A percentile compares a stretch with the other conserved stretches of the same genome.
These are phyloP conservation scores for Leptoclinus maculatus DNA, from an alignment of 2,797 vertebrate species.

Conservation along the genomic window DNA sequence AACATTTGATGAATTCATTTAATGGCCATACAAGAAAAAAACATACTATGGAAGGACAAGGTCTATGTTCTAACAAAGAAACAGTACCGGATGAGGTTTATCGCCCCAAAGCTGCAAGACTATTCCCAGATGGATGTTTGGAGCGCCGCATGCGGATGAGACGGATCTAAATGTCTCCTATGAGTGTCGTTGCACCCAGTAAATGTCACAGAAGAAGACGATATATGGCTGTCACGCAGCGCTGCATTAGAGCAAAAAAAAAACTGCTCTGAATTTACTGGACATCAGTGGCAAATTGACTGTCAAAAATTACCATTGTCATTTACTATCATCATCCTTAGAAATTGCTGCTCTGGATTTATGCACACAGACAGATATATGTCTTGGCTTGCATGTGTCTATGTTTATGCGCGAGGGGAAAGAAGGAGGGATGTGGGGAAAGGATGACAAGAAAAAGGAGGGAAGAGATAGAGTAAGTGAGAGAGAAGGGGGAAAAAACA, in stretches of 20 bases:
- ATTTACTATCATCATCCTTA: slow-evolving; percentile 78
- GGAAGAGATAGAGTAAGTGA: slow-evolving; percentile 15
- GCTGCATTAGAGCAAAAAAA: slow-evolving; percentile 74
- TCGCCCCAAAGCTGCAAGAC: slow-evolving; percentile 79
- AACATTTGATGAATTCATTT: slow-evolving; percentile 55
- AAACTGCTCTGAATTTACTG: slow-evolving; percentile 75
- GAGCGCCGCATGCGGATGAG: slow-evolving; percentile 77
- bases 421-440: not conserved
- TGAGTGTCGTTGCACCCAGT: slow-evolving; percentile 82
- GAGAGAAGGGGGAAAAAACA: not conserved
- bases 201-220: slow-evolving; percentile 82
- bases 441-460: slow-evolving; percentile 1
- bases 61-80: slow-evolving; percentile 69
- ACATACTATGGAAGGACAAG: slow-evolving; percentile 49
- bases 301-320: slow-evolving; percentile 80
- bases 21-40: slow-evolving; percentile 23
- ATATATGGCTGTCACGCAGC: slow-evolving; percentile 77
- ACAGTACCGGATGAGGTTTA: slow-evolving; percentile 78
- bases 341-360: slow-evolving; percentile 72
- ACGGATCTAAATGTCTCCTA: slow-evolving; percentile 82
- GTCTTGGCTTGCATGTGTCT: slow-evolving; percentile 17
- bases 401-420: slow-evolving; percentile 4
- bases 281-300: slow-evolving; percentile 81
- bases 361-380: slow-evolving; percentile 58
- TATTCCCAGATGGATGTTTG: slow-evolving; percentile 81